phyloP scores from a whole-genome alignment of 2,113 vertebrate species.

The Naja naja region DNA sequence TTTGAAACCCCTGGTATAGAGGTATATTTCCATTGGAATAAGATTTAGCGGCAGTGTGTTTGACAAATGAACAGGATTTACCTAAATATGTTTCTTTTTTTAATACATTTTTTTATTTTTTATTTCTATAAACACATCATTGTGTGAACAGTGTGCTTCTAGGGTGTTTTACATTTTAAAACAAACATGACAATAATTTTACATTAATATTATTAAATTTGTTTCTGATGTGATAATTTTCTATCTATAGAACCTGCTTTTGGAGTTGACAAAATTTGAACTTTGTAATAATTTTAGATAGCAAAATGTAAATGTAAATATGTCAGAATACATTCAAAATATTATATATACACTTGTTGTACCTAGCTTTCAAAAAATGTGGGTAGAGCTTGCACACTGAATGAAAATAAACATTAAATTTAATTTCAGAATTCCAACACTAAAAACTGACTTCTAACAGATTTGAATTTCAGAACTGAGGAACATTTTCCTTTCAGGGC shows the following conservation, averaged over 20 bases:
- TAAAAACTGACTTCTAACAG: not conserved
- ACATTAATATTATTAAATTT: not conserved
- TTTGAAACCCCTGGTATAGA: not conserved
- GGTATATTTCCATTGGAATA: constrained; percentile 1
- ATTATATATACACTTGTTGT: not conserved
- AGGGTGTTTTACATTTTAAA: too few species aligned
- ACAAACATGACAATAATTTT: too few species aligned
- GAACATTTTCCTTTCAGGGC: not conserved
- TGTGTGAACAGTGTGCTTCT: too few species aligned
- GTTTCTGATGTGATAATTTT: too few species aligned
- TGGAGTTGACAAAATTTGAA: not conserved
- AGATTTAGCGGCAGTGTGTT: not conserved
- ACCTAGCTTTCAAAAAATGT: too few species aligned
- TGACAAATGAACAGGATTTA: not conserved
- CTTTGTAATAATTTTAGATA: not conserved
- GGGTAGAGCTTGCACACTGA: not conserved
- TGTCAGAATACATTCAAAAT: not conserved
- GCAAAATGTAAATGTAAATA: not conserved
- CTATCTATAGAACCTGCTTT: not conserved
- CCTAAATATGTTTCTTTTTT: not conserved
- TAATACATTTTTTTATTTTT: too few species aligned
- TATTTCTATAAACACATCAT: too few species aligned
- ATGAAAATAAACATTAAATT: not conserved
- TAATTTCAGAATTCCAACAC: not conserved
- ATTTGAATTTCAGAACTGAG: not conserved